Evolutionary conservation across 2,797 vertebrate genomes (phyloP), one percentile per base, ranked within the genome.

Genomic region (Darevskia mixta): DNA sequence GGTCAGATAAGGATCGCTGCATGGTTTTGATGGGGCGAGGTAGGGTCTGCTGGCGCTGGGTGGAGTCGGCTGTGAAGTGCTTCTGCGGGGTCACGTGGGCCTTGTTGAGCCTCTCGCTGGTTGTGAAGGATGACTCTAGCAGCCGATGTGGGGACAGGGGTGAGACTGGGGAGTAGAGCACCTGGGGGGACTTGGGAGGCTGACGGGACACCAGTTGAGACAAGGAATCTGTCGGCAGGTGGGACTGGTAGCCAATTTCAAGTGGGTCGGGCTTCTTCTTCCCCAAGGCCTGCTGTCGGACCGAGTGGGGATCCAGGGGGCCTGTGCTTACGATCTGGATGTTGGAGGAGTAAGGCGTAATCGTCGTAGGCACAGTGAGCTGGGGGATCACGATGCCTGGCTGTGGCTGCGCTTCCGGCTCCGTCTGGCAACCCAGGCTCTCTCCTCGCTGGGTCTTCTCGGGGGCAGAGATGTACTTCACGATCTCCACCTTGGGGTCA

Each of bases 31-130:
- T 98, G 90, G 99, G 99, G 90, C 99, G 98, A 13, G 99, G 99
- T 92, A 99, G 95, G 1, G 98, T 98, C 95, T 99, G 99, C 94
- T 99, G 98, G 89, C 98, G 98, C 91, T 98, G 98, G 45, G 97
- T 95, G 9, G 98, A 97, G 94, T 99, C 99, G 0, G 98, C 90
- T 27, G 98, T 97, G 92, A 98, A 99, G 80, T 99, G 98, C 95
- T 99, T 99, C 97, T 99, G 99, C 1, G 99, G 99, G 45, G 98
- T 99, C 38, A 99, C 98, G 9, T 99, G 99, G 87, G 98, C 98
- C 94, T 99, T 99, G 96, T 99, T 99, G 85, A 99, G 98, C 93
- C 98, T 98, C 95, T 99, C 99, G 3, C 98, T 99, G 90, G 99
- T 98, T 93, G 98, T 94, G 58, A 99, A 99, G 69, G 98, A 98